Base-by-base conservation (phyloP, 2,888 invertebrate genomes). In the Heteropelma amictum region DNA sequence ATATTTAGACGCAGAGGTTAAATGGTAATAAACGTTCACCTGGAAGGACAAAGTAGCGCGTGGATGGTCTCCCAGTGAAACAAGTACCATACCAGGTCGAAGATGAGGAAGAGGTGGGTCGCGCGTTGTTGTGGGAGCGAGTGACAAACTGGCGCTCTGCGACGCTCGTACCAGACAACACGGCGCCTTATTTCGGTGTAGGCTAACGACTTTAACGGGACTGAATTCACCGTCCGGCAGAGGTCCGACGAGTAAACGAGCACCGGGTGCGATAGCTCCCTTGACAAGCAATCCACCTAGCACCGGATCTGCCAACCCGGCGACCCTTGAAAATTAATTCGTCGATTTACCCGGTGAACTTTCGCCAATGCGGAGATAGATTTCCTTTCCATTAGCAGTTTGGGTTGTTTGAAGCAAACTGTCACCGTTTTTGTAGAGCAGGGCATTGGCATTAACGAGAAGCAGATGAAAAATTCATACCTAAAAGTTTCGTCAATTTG, bases 401-500 rank as follows among this genome's bases (percentile, higher is more conserved):
- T n/a, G n/a, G n/a, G n/a, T n/a, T n/a, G n/a, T n/a, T n/a, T n/a
- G n/a, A n/a, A n/a, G n/a, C n/a, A n/a, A n/a, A n/a, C n/a, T n/a
- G n/a, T n/a, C n/a, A n/a, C n/a, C n/a, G n/a, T n/a, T n/a, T n/a
- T n/a, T n/a, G n/a, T n/a, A n/a, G n/a, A n/a, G n/a, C n/a, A n/a
- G n/a, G n/a, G n/a, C n/a, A n/a, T n/a, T n/a, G n/a, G n/a, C n/a
- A n/a, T n/a, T n/a, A n/a, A n/a, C n/a, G n/a, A n/a, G n/a, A n/a
- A n/a, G 7, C 17, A 3, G n/a, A 67, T 21, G 23, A 17, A 23
- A 3, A 2, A 38, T 10, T 51, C 8, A 1, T 83, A 88, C 88
- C 87, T 87, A 80, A 97, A 97, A 8, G 96, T 96, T 90, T 98
- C 98, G 87, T 99, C 98, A 45, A 99, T 95, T 91, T 98, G 96